Percentiles rank a stretch among this genome's conserved stretches.
Conservation (phyloP, 2,113 vertebrate species). For the Callipepla californica region DNA sequence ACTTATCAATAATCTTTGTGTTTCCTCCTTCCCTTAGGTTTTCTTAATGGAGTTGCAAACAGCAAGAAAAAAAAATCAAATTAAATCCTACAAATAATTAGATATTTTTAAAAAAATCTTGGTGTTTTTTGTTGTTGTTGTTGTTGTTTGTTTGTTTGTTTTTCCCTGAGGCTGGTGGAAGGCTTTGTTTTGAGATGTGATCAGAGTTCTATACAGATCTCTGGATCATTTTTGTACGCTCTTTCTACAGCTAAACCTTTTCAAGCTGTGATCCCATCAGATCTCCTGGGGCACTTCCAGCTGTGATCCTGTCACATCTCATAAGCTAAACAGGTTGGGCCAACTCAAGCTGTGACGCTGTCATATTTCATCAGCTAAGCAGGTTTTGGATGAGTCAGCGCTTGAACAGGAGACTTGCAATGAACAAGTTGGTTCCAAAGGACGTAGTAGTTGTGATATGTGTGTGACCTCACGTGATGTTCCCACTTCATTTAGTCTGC, state of each 20-base stretch:
- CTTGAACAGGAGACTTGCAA: background rate
- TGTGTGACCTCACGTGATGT: background rate
- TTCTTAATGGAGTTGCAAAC: background rate
- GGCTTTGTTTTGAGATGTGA: background rate
- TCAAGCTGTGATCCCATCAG: conserved; percentile 69
- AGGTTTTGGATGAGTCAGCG: background rate
- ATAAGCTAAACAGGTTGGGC: conserved; percentile 49
- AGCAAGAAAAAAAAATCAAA: no score
- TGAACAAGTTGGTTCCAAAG: background rate
- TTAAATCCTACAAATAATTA: no score
- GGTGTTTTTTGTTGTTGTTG: no score
- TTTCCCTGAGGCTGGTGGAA: background rate
- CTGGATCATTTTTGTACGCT: background rate
- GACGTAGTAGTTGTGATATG: accelerated
- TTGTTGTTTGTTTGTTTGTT: no score
- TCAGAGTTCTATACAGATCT: background rate
- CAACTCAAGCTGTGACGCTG: conserved; percentile 47
- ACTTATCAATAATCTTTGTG: background rate
- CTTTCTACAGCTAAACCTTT: background rate
- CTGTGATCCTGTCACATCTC: conserved; percentile 63
- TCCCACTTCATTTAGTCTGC: background rate
- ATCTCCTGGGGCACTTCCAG: conserved; percentile 64
- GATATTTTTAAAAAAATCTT: no score
- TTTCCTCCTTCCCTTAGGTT: background rate
- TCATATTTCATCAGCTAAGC: conserved; percentile 54